phyloP scores from a whole-genome alignment of 2,113 vertebrate genomes.

The Piaya cayana region DNA sequence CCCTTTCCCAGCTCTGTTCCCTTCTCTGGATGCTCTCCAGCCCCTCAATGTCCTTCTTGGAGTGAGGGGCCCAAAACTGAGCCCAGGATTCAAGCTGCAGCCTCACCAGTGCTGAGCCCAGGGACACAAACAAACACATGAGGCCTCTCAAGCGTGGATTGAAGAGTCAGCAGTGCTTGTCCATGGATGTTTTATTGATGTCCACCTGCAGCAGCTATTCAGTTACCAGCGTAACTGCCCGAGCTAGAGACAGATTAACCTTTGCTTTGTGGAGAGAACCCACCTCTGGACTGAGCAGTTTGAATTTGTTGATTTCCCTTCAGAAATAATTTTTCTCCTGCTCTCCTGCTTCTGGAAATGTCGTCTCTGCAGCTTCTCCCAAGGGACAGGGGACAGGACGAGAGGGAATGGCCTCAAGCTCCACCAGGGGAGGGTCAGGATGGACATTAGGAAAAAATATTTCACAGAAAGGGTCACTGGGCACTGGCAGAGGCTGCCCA shows the following conservation, averaged over 20 bases:
- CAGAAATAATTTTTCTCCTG: not conserved
- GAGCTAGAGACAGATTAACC: not conserved
- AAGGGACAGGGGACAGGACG: no score
- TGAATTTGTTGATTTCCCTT: not conserved
- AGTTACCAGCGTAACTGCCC: not conserved
- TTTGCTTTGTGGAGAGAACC: not conserved
- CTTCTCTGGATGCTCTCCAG: no score
- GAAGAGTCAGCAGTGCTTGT: not conserved
- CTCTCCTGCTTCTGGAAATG: not conserved
- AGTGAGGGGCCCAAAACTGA: no score
- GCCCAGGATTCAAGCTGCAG: no score
- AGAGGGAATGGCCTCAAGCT: no score
- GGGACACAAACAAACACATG: rapidly evolving
- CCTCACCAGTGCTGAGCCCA: no score
- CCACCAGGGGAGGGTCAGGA: no score
- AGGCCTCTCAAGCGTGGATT: rapidly evolving
- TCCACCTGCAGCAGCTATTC: not conserved
- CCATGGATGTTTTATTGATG: not conserved
- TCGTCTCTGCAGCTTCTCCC: not conserved
- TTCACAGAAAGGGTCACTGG: no score
- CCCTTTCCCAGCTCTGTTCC: no score
- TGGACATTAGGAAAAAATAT: no score
- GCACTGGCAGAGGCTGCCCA: no score
- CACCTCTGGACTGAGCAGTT: not conserved
- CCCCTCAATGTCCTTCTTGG: no score